These are phyloP conservation scores for Eunapius fragilis DNA, from an alignment of 37 sponge, comb jelly and placozoan species.

Conservation along the genomic window DNA sequence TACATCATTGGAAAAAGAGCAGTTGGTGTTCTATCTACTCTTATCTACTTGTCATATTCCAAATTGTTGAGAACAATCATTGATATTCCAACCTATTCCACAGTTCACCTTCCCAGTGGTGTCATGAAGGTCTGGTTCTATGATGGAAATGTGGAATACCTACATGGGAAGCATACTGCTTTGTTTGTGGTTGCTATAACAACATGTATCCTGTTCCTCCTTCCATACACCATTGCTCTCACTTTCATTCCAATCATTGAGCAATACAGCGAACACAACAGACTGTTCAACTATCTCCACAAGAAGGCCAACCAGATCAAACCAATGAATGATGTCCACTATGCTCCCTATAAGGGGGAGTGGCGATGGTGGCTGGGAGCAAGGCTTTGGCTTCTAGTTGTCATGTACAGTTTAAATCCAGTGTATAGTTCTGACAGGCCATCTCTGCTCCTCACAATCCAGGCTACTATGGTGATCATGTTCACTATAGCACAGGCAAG, in stretches of 20 bases:
- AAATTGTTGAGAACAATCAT: conserved; percentile 48
- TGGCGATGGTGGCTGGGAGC: conserved; percentile 39
- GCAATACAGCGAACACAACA: too few relatives aligned
- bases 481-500: too few relatives aligned
- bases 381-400: conserved; percentile 11
- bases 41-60: conserved; percentile 39
- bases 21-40: conserved; percentile 43
- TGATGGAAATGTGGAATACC: conserved; percentile 35
- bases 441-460: too few relatives aligned
- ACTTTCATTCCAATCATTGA: too few relatives aligned
- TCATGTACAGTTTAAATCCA: background rate
- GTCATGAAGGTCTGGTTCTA: conserved; percentile 26
- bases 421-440: too few relatives aligned
- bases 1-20: background rate
- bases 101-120: background rate
- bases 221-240: conserved; percentile 26
- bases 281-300: too few relatives aligned
- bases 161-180: background rate
- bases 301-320: conserved; percentile 15
- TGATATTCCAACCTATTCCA: conserved; percentile 3
- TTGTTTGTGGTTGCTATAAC: conserved; percentile 20
- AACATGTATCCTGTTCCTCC: conserved; percentile 5
- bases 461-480: too few relatives aligned
- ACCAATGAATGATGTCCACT: conserved; percentile 40
- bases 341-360: conserved; percentile 50